These are phyloP conservation scores for Doryteuthis pealeii DNA, from an alignment of 1,140 invertebrate species.

Conservation along the genomic window DNA sequence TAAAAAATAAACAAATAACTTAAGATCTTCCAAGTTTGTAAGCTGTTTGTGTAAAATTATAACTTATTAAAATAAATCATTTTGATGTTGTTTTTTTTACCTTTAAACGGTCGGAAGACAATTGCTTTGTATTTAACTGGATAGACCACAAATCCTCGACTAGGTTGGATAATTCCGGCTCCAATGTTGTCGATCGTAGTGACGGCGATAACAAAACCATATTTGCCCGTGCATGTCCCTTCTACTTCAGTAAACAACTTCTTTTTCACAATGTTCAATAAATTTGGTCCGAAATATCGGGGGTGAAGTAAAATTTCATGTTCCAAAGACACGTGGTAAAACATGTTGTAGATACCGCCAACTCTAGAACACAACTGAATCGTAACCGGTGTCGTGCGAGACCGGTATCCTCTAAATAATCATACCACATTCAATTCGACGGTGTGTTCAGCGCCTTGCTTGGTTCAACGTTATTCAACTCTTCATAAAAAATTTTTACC, in stretches of 20 bases:
- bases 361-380: too few species aligned
- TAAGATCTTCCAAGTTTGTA: too few species aligned
- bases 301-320: slow-evolving; percentile 99
- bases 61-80: too few species aligned
- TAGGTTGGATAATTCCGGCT: slow-evolving; percentile 96
- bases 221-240: slow-evolving; percentile 98
- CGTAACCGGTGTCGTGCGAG: too few species aligned
- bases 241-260: slow-evolving; percentile 99
- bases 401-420: too few species aligned
- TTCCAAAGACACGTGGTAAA: slow-evolving; percentile 86
- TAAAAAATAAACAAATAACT: too few species aligned
- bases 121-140: slow-evolving; percentile 99
- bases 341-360: neutral
- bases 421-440: too few species aligned
- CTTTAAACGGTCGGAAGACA: slow-evolving; percentile 98
- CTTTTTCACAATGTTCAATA: slow-evolving; percentile 96
- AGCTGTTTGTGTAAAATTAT: too few species aligned
- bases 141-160: slow-evolving; percentile 96
- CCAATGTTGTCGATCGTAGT: slow-evolving; percentile 99
- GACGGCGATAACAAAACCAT: slow-evolving; percentile 99
- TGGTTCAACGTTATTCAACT: too few species aligned
- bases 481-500: too few species aligned
- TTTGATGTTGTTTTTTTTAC: slow-evolving; percentile 49
- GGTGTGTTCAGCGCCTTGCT: too few species aligned
- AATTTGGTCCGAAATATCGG: slow-evolving; percentile 96